These are phyloP conservation scores for Rhogogaster chlorosoma DNA, from an alignment of 2,888 invertebrate genomes.

Conservation along the genomic window DNA sequence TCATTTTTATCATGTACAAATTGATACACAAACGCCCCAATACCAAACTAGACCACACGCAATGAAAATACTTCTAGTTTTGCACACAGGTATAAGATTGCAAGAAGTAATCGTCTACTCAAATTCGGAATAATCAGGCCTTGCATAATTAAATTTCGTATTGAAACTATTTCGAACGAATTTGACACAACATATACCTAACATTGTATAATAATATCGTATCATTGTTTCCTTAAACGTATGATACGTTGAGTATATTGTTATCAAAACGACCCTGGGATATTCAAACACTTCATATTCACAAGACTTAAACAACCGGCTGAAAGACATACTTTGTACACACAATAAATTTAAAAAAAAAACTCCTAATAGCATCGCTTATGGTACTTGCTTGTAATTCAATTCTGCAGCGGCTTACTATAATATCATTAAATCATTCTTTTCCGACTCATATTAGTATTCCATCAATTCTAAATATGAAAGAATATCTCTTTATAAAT, in stretches of 20 bases:
- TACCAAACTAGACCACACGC: background rate
- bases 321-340: conserved; percentile 40
- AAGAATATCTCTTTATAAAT: conserved; percentile 45
- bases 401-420: background rate
- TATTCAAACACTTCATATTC: background rate
- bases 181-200: background rate
- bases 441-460: conserved; percentile 18
- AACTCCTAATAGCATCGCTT: background rate
- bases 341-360: background rate
- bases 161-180: conserved; percentile 6
- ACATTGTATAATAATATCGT: background rate
- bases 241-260: conserved; percentile 3
- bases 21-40: background rate
- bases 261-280: conserved; percentile 15
- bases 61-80: background rate
- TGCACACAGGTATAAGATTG: background rate
- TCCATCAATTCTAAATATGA: background rate
- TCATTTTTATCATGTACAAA: background rate
- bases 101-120: background rate
- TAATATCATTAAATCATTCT: conserved; percentile 15
- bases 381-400: background rate
- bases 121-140: background rate
- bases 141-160: background rate
- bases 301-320: background rate
- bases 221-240: conserved; percentile 40